Evolutionary conservation across 2,888 invertebrate genomes (phyloP), one percentile per base, ranked within the genome.

Genomic region (Graphium colonna): DNA sequence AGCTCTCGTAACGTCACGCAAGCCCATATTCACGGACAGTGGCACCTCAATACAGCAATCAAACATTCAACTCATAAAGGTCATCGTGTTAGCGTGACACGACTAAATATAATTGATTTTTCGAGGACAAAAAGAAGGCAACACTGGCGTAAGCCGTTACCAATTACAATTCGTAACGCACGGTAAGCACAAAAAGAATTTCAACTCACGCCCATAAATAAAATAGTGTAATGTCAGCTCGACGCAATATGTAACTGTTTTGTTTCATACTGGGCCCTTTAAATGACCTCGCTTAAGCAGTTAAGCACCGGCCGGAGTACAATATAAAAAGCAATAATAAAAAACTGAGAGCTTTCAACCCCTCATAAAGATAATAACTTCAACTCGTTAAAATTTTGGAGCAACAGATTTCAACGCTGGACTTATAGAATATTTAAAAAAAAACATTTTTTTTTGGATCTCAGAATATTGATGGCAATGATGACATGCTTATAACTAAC

Each of bases 321-420:
- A 77, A 77, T 75, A 76, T 79, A 77, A 79, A 78, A 71, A 71
- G 75, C 73, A 77, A 81, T 80, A 80, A 79, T 76, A 82, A 77
- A 80, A 81, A 82, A 81, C 70, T 75, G 79, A 73, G 75, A 77
- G 80, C 79, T 82, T 79, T 83, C 77, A 84, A 78, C 80, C 81
- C 82, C 82, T 85, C 82, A 76, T 85, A 82, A 83, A 82, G 81
- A 85, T 84, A 83, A 82, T 82, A 82, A 80, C 78, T 73, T 58
- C 67, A 65, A 66, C 54, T 54, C 54, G 55, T 31, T 31, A 5
- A 21, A 21, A 21, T 21, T 21, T 21, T n/a, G n/a, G n/a, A n/a
- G 21, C 3, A 21, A 21, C 21, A 21, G 21, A 21, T 21, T 21
- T 21, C 5, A 21, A 21, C 21, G 21, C 5, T 21, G 21, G 5